Conservation (phyloP, 2,888 invertebrate species). For the Volucella bombylans region DNA sequence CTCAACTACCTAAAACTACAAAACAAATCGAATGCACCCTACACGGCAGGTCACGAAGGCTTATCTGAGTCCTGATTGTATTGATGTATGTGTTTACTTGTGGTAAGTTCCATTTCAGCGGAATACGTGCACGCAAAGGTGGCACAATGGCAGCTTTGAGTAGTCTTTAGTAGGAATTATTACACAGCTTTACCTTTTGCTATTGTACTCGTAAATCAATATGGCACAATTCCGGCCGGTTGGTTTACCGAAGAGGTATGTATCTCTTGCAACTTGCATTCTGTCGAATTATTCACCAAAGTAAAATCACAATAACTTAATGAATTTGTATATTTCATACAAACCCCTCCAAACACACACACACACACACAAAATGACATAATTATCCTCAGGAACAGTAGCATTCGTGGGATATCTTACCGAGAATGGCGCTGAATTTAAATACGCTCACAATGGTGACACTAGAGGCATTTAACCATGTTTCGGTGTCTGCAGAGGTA, state of each 20-base stretch:
- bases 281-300: constrained; percentile 20
- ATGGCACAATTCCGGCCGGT: constrained; percentile 1
- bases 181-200: constrained; percentile 35
- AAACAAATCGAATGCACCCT: constrained; percentile 16
- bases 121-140: background rate
- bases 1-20: background rate
- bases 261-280: constrained; percentile 21
- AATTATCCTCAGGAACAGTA: background rate
- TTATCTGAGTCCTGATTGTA: constrained; percentile 24
- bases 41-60: background rate
- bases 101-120: constrained; percentile 8
- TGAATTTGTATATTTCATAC: constrained; percentile 57
- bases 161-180: constrained; percentile 46
- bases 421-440: constrained; percentile 28
- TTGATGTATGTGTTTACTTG: constrained; percentile 44
- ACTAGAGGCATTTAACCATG: constrained; percentile 44
- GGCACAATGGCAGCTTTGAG: background rate
- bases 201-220: constrained; percentile 47
- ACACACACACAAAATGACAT: background rate
- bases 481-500: constrained; percentile 31
- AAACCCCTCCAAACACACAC: background rate
- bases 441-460: constrained; percentile 27
- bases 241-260: constrained; percentile 13
- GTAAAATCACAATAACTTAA: constrained; percentile 63
- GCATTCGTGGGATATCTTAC: constrained; percentile 15